Percentiles rank a stretch among this genome's conserved stretches.
Evolutionary conservation across 2,113 vertebrate genomes (phyloP).

Genomic region (Triplophysa dalaica): DNA sequence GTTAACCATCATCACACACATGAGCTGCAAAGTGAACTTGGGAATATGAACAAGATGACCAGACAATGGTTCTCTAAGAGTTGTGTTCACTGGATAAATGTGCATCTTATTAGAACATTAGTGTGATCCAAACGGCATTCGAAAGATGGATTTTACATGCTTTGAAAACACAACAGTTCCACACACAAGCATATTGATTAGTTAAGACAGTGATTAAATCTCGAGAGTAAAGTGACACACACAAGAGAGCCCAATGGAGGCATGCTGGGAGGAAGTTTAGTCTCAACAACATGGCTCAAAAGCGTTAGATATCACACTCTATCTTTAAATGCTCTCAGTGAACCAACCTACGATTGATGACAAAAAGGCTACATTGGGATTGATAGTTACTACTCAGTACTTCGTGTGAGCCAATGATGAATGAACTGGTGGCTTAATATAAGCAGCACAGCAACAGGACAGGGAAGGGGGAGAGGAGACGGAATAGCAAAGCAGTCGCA

Average conservation of each 20-base stretch:
- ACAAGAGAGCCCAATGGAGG: slow-evolving; percentile 48
- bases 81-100: neutral
- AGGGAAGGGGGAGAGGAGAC: slow-evolving; percentile 66
- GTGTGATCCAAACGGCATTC: neutral
- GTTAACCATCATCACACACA: neutral
- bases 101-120: neutral
- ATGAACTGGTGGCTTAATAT: slow-evolving; percentile 56
- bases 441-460: slow-evolving; percentile 51
- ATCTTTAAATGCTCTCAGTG: neutral
- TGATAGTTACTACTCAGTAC: slow-evolving; percentile 68
- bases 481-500: slow-evolving; percentile 66
- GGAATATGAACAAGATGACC: neutral
- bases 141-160: neutral
- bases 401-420: slow-evolving; percentile 63
- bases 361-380: neutral
- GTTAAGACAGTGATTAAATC: slow-evolving; percentile 61
- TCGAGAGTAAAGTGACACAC: slow-evolving; percentile 43
- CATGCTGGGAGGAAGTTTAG: slow-evolving; percentile 39
- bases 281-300: slow-evolving; percentile 59
- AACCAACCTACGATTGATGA: neutral
- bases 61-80: neutral
- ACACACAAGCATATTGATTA: slow-evolving; percentile 55
- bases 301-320: neutral
- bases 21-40: neutral
- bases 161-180: neutral